These are phyloP conservation scores for Chirona hameri DNA, from an alignment of 2,888 invertebrate genomes.

Conservation along the genomic window DNA sequence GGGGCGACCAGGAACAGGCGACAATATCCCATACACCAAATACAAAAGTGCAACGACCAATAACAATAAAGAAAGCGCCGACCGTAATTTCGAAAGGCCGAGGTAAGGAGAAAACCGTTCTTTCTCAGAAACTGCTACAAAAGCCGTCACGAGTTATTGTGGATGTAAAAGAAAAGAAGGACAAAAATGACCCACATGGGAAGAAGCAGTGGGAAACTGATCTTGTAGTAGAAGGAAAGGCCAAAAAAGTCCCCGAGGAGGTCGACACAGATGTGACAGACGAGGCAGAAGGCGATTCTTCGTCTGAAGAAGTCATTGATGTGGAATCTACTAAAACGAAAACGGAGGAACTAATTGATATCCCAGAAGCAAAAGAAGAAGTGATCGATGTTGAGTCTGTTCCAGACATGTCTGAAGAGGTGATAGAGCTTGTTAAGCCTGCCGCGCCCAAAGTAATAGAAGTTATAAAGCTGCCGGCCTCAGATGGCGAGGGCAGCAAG, in stretches of 20 bases:
- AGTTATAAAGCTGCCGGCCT: not conserved
- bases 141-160: not conserved
- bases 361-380: not conserved
- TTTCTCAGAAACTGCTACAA: not conserved
- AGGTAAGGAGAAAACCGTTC: not conserved
- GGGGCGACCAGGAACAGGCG: not conserved
- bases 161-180: not conserved
- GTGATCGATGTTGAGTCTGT: not conserved
- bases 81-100: not conserved
- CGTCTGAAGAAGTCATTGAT: not conserved
- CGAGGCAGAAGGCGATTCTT: not conserved
- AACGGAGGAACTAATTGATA: not conserved
- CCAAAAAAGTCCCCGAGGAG: not conserved
- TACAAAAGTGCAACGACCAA: not conserved
- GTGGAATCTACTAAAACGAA: not conserved
- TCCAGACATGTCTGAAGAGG: not conserved
- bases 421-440: not conserved
- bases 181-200: not conserved
- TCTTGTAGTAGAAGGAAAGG: not conserved
- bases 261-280: not conserved
- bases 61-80: not conserved
- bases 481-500: not conserved
- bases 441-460: not conserved
- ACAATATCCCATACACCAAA: not conserved
- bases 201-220: slow-evolving; percentile 5